Evolutionary conservation across 2,888 invertebrate genomes (phyloP).

Genomic region (Papilio protenor): DNA sequence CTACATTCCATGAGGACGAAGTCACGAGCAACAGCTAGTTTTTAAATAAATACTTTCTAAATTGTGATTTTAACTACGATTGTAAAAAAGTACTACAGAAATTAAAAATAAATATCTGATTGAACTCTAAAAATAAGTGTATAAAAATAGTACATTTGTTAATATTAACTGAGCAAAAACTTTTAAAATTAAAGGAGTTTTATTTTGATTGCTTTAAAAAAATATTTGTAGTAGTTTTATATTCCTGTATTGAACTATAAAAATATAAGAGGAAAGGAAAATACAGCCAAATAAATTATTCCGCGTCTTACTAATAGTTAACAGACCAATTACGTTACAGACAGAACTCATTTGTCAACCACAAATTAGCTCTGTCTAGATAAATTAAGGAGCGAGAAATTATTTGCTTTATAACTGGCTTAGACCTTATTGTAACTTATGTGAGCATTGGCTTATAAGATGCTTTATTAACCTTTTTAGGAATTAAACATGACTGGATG

Average conservation of each 20-base stretch:
- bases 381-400: conserved; percentile 20
- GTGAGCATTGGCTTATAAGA: neutral
- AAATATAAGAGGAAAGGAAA: neutral
- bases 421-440: conserved; percentile 8
- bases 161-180: neutral
- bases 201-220: neutral
- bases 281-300: neutral
- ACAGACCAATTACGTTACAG: conserved; percentile 20
- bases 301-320: conserved; percentile 24
- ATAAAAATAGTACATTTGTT: too few species aligned
- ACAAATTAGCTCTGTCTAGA: conserved; percentile 19
- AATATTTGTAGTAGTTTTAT: neutral
- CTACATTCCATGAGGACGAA: too few species aligned
- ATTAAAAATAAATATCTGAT: too few species aligned
- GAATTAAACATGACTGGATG: neutral
- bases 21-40: too few species aligned
- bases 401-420: conserved; percentile 18
- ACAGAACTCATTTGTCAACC: conserved; percentile 23
- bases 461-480: neutral
- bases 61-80: too few species aligned
- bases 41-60: too few species aligned
- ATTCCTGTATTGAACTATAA: neutral
- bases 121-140: too few species aligned
- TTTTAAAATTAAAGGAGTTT: neutral
- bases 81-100: too few species aligned